Evolutionary conservation across 1,140 invertebrate genomes (phyloP).

Genomic region (Macrotrachela quadricornifera): DNA sequence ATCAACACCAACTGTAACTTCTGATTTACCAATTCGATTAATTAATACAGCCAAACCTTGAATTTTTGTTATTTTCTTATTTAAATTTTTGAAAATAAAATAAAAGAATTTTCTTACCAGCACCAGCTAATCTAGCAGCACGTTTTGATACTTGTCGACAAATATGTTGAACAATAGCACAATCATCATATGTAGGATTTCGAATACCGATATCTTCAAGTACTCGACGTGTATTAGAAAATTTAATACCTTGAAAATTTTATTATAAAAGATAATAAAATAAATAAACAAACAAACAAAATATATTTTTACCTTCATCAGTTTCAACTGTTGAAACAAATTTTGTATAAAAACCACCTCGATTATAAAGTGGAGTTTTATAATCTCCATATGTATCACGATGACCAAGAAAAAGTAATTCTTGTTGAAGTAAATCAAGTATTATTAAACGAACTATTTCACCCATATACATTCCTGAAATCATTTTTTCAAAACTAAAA

Average conservation of each 20-base stretch:
- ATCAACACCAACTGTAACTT: conserved; percentile 85
- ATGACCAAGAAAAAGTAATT: conserved; percentile 22
- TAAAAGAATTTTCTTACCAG: conserved; percentile 37
- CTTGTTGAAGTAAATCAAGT: conserved; percentile 26
- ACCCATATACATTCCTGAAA: conserved; percentile 37
- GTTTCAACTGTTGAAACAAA: conserved; percentile 15
- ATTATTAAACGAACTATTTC: conserved; percentile 33
- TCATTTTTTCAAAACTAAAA: conserved; percentile 35
- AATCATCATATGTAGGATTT: conserved; percentile 60
- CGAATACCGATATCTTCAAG: conserved; percentile 52
- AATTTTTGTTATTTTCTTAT: conserved; percentile 19
- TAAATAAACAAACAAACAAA: no score
- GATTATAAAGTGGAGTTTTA: conserved; percentile 21
- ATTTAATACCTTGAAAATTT: conserved; percentile 21
- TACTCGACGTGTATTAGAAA: conserved; percentile 57
- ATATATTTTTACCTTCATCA: background rate
- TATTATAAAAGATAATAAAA: no score
- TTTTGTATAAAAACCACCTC: conserved; percentile 18
- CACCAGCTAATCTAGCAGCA: conserved; percentile 72
- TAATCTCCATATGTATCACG: conserved; percentile 29
- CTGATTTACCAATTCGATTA: conserved; percentile 52
- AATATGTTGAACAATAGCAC: conserved; percentile 61
- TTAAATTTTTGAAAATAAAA: background rate
- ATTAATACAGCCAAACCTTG: conserved; percentile 50
- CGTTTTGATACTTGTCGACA: conserved; percentile 71